Base-by-base conservation (phyloP, 1,140 invertebrate genomes). In the Diorhabda carinulata region DNA sequence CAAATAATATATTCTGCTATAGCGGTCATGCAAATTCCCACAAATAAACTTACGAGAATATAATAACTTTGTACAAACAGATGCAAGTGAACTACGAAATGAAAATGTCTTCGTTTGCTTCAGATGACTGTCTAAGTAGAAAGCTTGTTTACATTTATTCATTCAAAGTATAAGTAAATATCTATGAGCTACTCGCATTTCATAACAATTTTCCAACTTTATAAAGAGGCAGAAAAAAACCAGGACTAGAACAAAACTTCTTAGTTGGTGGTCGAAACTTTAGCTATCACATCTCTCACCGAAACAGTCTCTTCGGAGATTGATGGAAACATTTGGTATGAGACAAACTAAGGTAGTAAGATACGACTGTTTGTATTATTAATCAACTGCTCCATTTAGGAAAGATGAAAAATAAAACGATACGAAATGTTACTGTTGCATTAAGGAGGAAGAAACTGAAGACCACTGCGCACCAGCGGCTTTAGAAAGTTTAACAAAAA, bases 21-120 rank as follows among this genome's bases (percentile, higher is more conserved):
- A 52, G 47, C n/a, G 47, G 47, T 52, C 47, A 52, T 52, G 47
- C 47, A 52, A 52, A 52, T 52, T 52, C 47, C 6, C 6, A 6
- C n/a, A n/a, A 52, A n/a, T 52, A 52, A 52, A 52, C 47, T 52
- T 8, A 4, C 47, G 4, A n/a, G 47, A 25, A n/a, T 52, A 8
- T 52, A 52, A 8, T 52, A 52, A 52, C 47, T 52, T 52, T 52
- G 47, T 8, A 52, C 47, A 52, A 52, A 52, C n/a, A 52, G 6
- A 52, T n/a, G 47, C 47, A 52, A 52, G 47, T 52, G 47, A 52
- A 52, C 47, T 52, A 52, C 47, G 47, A 52, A n/a, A 52, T n/a
- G 47, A 52, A 52, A 52, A 52, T 52, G 6, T 52, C 47, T 8
- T 52, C n/a, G 47, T 52, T 52, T 52, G 47, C 47, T 25, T 25